These are phyloP conservation scores for Mythimna vitellina DNA, from an alignment of 2,888 invertebrate genomes.

Conservation along the genomic window DNA sequence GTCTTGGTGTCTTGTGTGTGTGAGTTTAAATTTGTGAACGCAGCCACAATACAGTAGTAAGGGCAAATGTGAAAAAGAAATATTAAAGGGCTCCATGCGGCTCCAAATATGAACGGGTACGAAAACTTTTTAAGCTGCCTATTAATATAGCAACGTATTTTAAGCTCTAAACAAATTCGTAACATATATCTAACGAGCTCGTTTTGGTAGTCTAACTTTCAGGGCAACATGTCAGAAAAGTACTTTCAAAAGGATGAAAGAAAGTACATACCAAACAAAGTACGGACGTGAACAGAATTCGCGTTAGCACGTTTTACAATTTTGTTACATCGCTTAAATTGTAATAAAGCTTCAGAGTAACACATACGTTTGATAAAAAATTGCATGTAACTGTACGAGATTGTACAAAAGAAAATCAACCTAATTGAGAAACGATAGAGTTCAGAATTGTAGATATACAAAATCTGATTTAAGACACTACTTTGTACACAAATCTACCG, in stretches of 20 bases:
- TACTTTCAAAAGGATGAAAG: constrained; percentile 79
- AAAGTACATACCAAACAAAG: constrained; percentile 79
- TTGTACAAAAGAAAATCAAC: constrained; percentile 53
- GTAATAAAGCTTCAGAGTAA: constrained; percentile 87
- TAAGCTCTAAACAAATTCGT: constrained; percentile 31
- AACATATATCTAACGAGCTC: constrained; percentile 60
- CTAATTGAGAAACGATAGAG: constrained; percentile 36
- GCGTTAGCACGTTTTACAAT: constrained; percentile 86
- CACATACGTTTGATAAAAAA: constrained; percentile 75
- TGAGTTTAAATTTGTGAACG: too few relatives aligned
- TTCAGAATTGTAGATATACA: constrained; percentile 13
- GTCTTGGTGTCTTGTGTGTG: too few relatives aligned
- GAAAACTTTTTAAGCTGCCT: background rate
- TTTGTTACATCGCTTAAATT: constrained; percentile 88
- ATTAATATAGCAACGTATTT: constrained; percentile 42
- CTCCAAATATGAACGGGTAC: background rate
- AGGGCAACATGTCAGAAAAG: constrained; percentile 76
- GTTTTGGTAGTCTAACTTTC: constrained; percentile 63
- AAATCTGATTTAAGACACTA: constrained; percentile 63
- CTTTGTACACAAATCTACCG: constrained; percentile 58
- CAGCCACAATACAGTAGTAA: too few relatives aligned
- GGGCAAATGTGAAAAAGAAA: too few relatives aligned
- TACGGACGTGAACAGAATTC: constrained; percentile 85
- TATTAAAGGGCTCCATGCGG: background rate
- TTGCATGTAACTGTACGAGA: constrained; percentile 63